Base-by-base conservation (phyloP, 1,140 invertebrate genomes). In the Papilio xuthus region DNA sequence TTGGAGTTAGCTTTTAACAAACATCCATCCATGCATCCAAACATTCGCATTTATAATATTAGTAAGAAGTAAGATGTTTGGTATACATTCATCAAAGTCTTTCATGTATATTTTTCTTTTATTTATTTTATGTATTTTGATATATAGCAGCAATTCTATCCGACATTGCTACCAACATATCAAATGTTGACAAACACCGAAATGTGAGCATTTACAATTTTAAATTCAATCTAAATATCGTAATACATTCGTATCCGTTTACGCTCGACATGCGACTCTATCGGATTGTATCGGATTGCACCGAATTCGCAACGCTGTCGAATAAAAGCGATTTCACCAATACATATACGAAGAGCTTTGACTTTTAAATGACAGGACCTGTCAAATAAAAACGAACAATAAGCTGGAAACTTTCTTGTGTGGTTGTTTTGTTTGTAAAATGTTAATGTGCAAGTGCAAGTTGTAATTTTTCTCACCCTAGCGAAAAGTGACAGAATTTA, bases 231-330 rank as follows among this genome's bases (percentile, higher is more conserved):
- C 60, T 67, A 15, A 28, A 67, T 67, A 67, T 67, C 26, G 60
- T 15, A 67, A 67, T 67, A 67, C 23, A 26, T 28, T 28, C 26
- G 60, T 67, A 67, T 67, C 23, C 26, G 60, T 67, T 67, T 67
- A 67, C 60, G 56, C 56, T 60, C 8, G 60, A 28, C 60, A 67
- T 67, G 60, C 60, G 60, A 67, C 60, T 28, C 26, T 26, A 60
- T 60, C 26, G 10, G 28, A 28, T 67, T 60, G 23, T 67, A 67
- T 67, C 60, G 60, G 26, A 28, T 67, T 67, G 60, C 60, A 26
- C 26, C 60, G 60, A 67, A 67, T 67, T 67, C 60, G 60, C 13
- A 67, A 67, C 60, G 60, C 60, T 28, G 60, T 67, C 60, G 60
- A 67, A 28, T 67, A 12, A 26, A 67, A 67, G 13, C 60, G 60